Conservation (phyloP, 2,888 invertebrate species). For the Tinea pellionella region DNA sequence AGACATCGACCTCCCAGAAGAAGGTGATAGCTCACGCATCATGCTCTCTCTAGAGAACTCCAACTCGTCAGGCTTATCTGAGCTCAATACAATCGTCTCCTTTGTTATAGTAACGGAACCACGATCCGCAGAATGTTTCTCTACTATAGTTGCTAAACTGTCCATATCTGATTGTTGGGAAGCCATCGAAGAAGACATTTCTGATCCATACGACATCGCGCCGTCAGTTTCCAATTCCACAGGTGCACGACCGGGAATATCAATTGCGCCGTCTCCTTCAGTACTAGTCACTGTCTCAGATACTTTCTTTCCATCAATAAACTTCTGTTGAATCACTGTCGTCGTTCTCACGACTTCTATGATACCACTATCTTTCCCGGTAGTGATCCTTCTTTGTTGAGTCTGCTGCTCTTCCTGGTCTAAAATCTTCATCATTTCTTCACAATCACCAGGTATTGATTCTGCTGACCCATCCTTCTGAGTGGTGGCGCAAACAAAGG, state of each 20-base stretch:
- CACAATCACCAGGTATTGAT: conserved; percentile 71
- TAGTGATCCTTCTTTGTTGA: conserved; percentile 30
- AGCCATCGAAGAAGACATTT: conserved; percentile 63
- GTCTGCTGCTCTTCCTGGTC: conserved; percentile 62
- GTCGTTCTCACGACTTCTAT: conserved; percentile 58
- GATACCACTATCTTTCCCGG: conserved; percentile 41
- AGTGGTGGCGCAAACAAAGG: conserved; percentile 58
- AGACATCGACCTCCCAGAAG: conserved; percentile 61
- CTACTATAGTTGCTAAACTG: conserved; percentile 60
- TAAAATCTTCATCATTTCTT: conserved; percentile 68
- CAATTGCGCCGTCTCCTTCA: conserved; percentile 54
- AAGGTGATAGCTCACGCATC: conserved; percentile 61
- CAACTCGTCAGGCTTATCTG: conserved; percentile 54
- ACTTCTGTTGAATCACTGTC: conserved; percentile 56
- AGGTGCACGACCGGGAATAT: conserved; percentile 46
- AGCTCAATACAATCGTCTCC: conserved; percentile 41
- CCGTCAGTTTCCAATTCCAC: conserved; percentile 36
- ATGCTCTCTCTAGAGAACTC: conserved; percentile 50
- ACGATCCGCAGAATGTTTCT: conserved; percentile 49
- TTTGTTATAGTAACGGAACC: conserved; percentile 56
- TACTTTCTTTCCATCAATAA: conserved; percentile 60
- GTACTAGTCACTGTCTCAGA: conserved; percentile 53
- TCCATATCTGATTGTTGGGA: conserved; percentile 64
- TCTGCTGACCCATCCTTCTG: conserved; percentile 61
- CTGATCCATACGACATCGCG: conserved; percentile 56